Base-by-base conservation (phyloP, 2,797 vertebrate genomes). In the Decapterus maruadsi region DNA sequence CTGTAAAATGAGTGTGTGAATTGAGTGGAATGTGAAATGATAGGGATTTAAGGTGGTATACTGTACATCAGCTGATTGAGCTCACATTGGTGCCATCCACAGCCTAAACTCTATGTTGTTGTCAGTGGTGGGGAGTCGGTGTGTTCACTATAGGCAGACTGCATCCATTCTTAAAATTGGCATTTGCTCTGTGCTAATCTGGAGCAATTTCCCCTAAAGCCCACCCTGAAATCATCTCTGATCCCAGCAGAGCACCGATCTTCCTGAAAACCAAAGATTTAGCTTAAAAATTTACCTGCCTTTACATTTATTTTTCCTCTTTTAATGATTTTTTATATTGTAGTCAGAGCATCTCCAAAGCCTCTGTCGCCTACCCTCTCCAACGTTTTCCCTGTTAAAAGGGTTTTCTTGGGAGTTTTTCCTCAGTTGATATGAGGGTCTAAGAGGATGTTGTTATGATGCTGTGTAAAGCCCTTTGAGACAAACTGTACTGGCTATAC, bases 151-250 rank as follows among this genome's bases (percentile, higher is more conserved):
- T 12, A 48, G 0, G 19, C 55, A n/a, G 26, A 3, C 26, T 26
- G 26, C 38, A 8, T 65, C 58, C 42, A 63, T n/a, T 42, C 14
- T 34, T 29, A 20, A n/a, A 36, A 19, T 51, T 57, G 38, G 51
- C 14, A 50, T 75, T 59, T 79, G 22, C 9, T 42, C 42, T n/a
- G 1, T n/a, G 6, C 31, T 40, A 60, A 29, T 46, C n/a, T 51
- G 34, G 42, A 58, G 12, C 20, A 5, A 22, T 50, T 31, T 16
- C 8, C 19, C 14, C 53, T 0, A 5, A 0, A 22, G 1, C 29
- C 22, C 38, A 12, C 9, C 29, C 12, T 26, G 26, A 31, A 31
- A n/a, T 9, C 48, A 65, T 31, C 42, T 13, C 43, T 9, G 31
- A 34, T 26, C 42, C 22, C 12, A 3, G 19, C 40, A 48, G 31